Evolutionary conservation across 2,797 vertebrate genomes (phyloP), one percentile per base, ranked within the genome.

Genomic region (Peromyscus nudipes): DNA sequence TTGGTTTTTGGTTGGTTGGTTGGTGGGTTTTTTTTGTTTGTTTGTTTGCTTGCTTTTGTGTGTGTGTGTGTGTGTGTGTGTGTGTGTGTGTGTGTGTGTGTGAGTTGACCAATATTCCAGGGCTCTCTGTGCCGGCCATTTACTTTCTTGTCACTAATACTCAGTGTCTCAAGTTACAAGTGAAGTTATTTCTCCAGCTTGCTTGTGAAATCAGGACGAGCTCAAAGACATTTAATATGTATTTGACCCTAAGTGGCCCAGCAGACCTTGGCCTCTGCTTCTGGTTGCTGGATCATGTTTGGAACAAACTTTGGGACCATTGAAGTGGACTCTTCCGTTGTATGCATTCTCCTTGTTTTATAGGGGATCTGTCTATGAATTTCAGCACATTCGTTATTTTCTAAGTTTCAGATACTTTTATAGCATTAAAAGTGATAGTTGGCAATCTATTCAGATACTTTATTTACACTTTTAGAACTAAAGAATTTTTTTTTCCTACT

Each of bases 141-240:
- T 91, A 14, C 65, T 89, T 85, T 89, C 10, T 31, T 27, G 34
- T 57, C 75, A 4, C 57, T 87, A 82, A 64, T 55, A 27, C 85
- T 79, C n/a, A 46, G 19, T 49, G 8, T 85, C 64, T 83, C 79
- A 71, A 1, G 75, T 94, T 93, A 84, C 46, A 96, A 29, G 65
- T 93, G 83, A 79, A 90, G 46, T 60, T 87, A 86, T 91, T 89
- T 93, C 62, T 92, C 76, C 12, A 91, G 55, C 60, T 71, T 87
- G 52, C 93, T 94, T 91, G 40, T 67, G 31, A 95, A 94, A 81
- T 92, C 85, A 91, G 77, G 40, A 34, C 57, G 71, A 71, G 91
- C 71, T 75, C 84, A 96, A 75, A 52, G 79, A 81, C 77, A 67
- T 89, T 91, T 96, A 62, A 52, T 89, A 85, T 64, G 49, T 65